Percentiles rank a stretch among this genome's conserved stretches.
Conservation (phyloP, 2,888 invertebrate genomes). For the Hyposoter didymator region DNA sequence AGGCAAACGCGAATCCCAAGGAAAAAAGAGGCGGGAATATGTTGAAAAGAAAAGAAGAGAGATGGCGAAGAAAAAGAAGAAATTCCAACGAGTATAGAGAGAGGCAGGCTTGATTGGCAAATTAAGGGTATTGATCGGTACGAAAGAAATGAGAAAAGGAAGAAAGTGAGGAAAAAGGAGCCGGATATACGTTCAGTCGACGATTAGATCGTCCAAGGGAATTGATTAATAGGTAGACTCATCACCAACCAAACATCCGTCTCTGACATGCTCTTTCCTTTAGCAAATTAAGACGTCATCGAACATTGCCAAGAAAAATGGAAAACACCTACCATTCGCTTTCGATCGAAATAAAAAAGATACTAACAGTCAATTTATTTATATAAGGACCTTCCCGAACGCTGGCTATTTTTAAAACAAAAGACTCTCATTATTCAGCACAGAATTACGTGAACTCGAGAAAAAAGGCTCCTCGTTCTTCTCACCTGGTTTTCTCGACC, state of each 20-base stretch:
- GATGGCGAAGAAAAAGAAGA: background rate
- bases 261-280: background rate
- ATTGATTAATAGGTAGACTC: constrained; percentile 32
- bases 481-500: background rate
- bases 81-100: constrained; percentile 17
- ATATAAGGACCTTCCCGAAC: background rate
- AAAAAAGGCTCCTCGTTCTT: background rate
- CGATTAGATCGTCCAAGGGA: constrained; percentile 29
- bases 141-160: constrained; percentile 40
- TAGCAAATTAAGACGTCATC: background rate
- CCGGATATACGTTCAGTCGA: background rate
- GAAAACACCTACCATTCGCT: background rate
- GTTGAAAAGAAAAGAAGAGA: constrained; percentile 8
- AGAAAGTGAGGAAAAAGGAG: background rate
- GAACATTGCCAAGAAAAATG: background rate
- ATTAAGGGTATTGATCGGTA: constrained; percentile 64
- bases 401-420: background rate
- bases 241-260: constrained; percentile 1
- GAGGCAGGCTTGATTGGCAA: constrained; percentile 56
- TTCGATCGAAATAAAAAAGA: background rate
- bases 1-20: constrained; percentile 29
- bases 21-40: constrained; percentile 4
- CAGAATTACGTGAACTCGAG: background rate
- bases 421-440: background rate
- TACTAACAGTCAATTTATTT: background rate